Conservation (phyloP, 2,797 vertebrate genomes). For the Acanthurus tractus region DNA sequence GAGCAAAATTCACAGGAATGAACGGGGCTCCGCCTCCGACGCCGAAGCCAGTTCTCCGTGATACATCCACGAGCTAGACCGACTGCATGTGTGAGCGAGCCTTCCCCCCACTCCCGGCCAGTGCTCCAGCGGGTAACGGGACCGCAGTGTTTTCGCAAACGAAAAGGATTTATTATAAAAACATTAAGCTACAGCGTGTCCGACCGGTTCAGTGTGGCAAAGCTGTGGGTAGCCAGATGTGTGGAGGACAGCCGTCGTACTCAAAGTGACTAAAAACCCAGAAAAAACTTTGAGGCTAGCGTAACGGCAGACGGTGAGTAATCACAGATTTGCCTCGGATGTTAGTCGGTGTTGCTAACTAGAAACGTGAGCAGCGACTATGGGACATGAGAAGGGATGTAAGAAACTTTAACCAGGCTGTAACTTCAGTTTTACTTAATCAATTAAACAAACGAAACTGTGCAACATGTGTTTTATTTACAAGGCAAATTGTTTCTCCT, state of each 20-base stretch:
- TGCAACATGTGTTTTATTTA: too few relatives aligned
- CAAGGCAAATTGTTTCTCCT: too few relatives aligned
- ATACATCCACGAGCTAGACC: background rate
- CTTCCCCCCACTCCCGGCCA: conserved; percentile 8
- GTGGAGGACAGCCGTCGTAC: conserved; percentile 28
- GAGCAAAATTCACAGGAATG: too few relatives aligned
- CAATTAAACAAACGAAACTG: too few relatives aligned
- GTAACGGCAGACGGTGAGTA: conserved; percentile 56
- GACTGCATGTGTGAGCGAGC: conserved; percentile 17
- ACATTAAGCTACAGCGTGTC: background rate
- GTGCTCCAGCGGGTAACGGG: conserved; percentile 10
- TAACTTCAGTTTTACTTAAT: too few relatives aligned
- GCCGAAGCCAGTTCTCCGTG: too few relatives aligned
- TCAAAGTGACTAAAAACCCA: conserved; percentile 11
- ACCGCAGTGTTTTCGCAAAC: background rate
- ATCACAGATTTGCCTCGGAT: conserved; percentile 20
- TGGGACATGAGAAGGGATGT: background rate
- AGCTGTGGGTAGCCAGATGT: conserved; percentile 15
- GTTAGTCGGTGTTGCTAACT: conserved; percentile 20
- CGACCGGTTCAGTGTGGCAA: background rate
- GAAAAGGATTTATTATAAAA: background rate
- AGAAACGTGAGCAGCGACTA: conserved; percentile 7
- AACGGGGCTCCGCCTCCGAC: too few relatives aligned
- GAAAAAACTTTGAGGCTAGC: conserved; percentile 16
- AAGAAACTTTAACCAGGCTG: too few relatives aligned